Evolutionary conservation across 2,888 invertebrate genomes (phyloP), one percentile per base, ranked within the genome.

Genomic region (Tetragnatha montana): DNA sequence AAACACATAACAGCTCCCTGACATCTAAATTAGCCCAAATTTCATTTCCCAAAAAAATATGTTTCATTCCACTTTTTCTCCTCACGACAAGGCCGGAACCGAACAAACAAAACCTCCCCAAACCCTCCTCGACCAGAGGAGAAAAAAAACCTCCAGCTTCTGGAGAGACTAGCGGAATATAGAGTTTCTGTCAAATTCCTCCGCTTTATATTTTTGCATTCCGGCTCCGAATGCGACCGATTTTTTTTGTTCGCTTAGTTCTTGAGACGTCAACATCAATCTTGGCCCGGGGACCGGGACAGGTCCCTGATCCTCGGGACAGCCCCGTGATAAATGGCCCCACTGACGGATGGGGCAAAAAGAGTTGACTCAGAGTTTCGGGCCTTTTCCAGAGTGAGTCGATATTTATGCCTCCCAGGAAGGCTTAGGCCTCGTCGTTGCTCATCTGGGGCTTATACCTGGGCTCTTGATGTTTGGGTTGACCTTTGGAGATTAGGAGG

Each of bases 221-320:
- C 68, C 50, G 35, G 75, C 83, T 74, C 47, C 83, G 69, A 76
- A 75, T 84, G 82, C 82, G 35, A 75, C 74, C 51, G 74, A 68
- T 83, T 84, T 84, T 84, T 76, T 47, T 22, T 47, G 21, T 47
- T 6, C 81, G 8, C 21, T 68, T n/a, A 80, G 68, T 60, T 69
- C 80, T 80, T 60, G 68, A 80, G 86, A 71, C 68, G 75, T 87
- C 87, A 87, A 87, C 87, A 87, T 87, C 87, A 87, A 87, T 87
- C 87, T 87, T 87, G 74, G 60, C 83, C 22, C 22, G 47, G 75
- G 68, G 75, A 78, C 69, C 60, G 75, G 87, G 87, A 87, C 87
- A 87, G 81, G 74, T 87, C n/a, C 68, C 73, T 87, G 87, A 87
- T 87, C 87, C 87, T 21, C 22, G 87, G 87, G 87, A 87, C 87